Evolutionary conservation across 2,113 vertebrate genomes (phyloP).

Genomic region (Merops nubicus): DNA sequence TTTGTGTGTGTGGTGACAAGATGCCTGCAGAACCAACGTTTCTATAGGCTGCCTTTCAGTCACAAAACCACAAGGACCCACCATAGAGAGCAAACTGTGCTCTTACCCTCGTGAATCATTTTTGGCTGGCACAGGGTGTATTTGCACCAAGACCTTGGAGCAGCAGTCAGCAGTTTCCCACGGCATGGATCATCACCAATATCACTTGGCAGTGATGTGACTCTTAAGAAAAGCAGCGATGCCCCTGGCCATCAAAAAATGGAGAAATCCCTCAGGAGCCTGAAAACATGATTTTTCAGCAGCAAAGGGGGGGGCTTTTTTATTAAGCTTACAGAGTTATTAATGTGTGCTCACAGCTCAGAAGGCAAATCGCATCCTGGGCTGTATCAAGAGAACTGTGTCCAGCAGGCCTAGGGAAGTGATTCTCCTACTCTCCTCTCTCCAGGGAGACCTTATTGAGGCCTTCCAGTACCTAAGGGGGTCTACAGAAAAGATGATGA

Average conservation of each 20-base stretch:
- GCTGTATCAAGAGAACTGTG: neutral
- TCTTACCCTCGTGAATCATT: neutral
- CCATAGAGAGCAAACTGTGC: neutral
- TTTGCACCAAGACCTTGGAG: neutral
- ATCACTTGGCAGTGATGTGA: neutral
- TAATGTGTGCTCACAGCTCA: neutral
- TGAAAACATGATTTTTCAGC: neutral
- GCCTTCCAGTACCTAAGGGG: neutral
- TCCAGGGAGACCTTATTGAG: neutral
- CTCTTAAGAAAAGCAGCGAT: neutral
- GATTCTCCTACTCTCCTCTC: too few species aligned
- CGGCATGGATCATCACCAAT: rapidly evolving
- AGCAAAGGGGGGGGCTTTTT: neutral
- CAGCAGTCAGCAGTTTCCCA: neutral
- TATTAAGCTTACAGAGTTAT: neutral
- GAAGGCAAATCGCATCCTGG: neutral
- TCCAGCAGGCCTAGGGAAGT: neutral
- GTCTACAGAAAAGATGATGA: neutral
- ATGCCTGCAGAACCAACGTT: neutral
- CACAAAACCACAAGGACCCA: neutral
- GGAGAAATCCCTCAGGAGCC: neutral
- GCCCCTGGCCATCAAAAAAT: neutral
- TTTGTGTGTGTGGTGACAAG: neutral
- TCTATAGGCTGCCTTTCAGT: neutral
- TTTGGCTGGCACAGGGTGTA: neutral